Base-by-base conservation (phyloP, 2,113 vertebrate species). In the Cynocephalus volans region DNA sequence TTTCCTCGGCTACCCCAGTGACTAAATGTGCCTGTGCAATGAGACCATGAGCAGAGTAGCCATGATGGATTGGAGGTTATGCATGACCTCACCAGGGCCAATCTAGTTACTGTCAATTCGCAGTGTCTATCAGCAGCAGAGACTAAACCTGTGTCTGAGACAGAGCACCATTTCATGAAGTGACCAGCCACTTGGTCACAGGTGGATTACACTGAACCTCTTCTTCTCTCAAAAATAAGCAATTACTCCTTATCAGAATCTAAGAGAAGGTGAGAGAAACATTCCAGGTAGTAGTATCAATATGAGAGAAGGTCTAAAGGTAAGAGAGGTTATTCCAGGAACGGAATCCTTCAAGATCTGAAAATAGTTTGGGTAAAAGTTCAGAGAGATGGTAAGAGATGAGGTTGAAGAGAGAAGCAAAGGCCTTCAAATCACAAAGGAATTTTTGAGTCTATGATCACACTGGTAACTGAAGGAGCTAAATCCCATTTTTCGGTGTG, bases 381-480 rank as follows among this genome's bases (percentile, higher is more conserved):
- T 97, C n/a, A 77, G 58, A 82, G 13, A 77, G 8, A 45, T 73
- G 31, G 31, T 41, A 31, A 81, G 36, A 93, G 33, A 54, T 56
- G 12, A 72, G 24, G 14, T 28, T 76, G 17, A 93, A 65, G 54
- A 84, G 9, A 79, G 23, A 72, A 67, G n/a, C 28, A 36, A 87
- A 92, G 15, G 31, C 19, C 11, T 50, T 93, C 2, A 33, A 26
- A 28, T 9, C 21, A 81, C 45, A 70, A 69, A 54, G 14, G 18
- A 95, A 93, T 75, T 56, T 94, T 73, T 88, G 4, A 73, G 67
- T 80, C 58, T 91, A 14, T 82, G 77, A 70, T 64, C 28, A 81
- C 17, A 67, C 3, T 13, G 28, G 18, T 56, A 72, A 87, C 2
- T 69, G 23, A 80, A 95, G 50, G 69, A 82, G 36, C 11, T 87